Conservation (phyloP, 2,113 vertebrate genomes). For the Nibea albiflora region DNA sequence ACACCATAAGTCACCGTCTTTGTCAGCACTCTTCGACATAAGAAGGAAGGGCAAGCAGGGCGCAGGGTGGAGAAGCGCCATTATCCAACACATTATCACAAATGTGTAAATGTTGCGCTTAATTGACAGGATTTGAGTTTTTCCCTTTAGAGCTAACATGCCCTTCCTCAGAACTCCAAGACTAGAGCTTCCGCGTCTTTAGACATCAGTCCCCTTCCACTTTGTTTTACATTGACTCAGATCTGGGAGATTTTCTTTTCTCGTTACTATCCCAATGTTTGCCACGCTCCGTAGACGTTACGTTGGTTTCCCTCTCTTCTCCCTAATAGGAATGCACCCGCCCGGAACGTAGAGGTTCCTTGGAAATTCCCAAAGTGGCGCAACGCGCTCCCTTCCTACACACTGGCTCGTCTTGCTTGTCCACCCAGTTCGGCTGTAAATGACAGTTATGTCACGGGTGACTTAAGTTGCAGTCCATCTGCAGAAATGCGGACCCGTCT, state of each 20-base stretch:
- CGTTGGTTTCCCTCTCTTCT: conserved; percentile 60
- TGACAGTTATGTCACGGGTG: conserved; percentile 78
- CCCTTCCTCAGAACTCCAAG: not conserved
- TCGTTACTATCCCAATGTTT: conserved; percentile 26
- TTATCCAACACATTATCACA: conserved; percentile 54
- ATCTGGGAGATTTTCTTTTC: conserved; percentile 9
- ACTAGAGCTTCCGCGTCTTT: conserved; percentile 28
- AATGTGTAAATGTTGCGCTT: conserved; percentile 52
- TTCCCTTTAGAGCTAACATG: conserved; percentile 33
- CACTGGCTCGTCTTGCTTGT: conserved; percentile 43
- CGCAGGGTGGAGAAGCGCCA: conserved; percentile 10
- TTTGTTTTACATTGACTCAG: conserved; percentile 49
- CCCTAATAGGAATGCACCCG: conserved; percentile 72
- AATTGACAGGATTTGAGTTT: conserved; percentile 44
- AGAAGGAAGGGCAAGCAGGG: conserved; percentile 20
- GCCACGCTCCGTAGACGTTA: conserved; percentile 58
- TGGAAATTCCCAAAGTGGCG: conserved; percentile 78
- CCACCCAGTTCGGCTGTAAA: conserved; percentile 65
- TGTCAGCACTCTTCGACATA: conserved; percentile 42
- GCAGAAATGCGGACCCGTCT: conserved; percentile 59
- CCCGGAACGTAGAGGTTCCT: conserved; percentile 60
- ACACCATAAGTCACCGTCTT: conserved; percentile 39
- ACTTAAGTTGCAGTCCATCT: conserved; percentile 73
- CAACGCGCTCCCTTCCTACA: conserved; percentile 48
- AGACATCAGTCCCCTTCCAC: conserved; percentile 40